Evolutionary conservation across 2,113 vertebrate genomes (phyloP).

Genomic region (Tamias sibiricus): DNA sequence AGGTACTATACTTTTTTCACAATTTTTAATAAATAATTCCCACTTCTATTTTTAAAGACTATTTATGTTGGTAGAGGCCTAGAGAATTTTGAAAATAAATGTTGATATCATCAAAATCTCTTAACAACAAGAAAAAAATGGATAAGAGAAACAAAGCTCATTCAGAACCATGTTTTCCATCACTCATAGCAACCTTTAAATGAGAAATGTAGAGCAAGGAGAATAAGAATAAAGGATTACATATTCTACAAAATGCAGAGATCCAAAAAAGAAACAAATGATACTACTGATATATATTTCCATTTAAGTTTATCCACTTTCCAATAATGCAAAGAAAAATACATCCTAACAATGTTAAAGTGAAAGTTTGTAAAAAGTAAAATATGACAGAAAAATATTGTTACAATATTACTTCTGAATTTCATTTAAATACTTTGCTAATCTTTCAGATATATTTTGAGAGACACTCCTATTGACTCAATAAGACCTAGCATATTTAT

Average conservation of each 20-base stretch:
- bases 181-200: constrained; percentile 18
- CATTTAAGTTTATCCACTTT: background rate
- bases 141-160: constrained; percentile 7
- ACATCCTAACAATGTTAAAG: background rate
- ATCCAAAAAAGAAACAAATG: background rate
- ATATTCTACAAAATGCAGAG: background rate
- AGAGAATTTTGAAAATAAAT: constrained; percentile 34
- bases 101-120: constrained; percentile 46
- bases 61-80: background rate
- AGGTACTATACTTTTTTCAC: background rate
- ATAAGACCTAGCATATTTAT: background rate
- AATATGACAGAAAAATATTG: background rate
- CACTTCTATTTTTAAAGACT: constrained; percentile 4
- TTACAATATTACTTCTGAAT: background rate
- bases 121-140: constrained; percentile 63
- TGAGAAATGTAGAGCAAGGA: background rate
- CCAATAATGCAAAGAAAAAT: background rate
- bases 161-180: constrained; percentile 15
- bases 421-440: constrained; percentile 37
- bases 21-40: background rate
- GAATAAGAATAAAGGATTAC: background rate
- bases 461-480: background rate
- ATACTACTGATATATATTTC: background rate
- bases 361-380: constrained; percentile 26
- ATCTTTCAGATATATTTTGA: background rate